phyloP scores from a whole-genome alignment of 2,888 invertebrate genomes.

The Drosophila yooni region DNA sequence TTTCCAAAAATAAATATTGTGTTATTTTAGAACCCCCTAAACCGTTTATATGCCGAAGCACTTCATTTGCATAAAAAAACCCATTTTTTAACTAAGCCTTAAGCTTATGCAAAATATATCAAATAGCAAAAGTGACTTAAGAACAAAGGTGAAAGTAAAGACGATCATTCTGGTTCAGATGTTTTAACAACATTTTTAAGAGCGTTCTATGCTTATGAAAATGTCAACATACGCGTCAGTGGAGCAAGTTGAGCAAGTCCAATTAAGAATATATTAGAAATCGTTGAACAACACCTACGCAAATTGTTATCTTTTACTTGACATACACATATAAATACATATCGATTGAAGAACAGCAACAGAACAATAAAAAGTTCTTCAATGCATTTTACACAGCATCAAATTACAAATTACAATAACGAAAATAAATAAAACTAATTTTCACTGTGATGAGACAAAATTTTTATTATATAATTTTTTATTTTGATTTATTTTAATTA shows the following conservation, averaged over 20 bases:
- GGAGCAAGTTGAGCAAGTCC: too few relatives aligned
- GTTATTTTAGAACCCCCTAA: neutral
- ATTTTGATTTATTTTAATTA: neutral
- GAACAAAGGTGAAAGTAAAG: neutral
- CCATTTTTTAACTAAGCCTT: neutral
- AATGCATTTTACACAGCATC: neutral
- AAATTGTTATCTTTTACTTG: neutral
- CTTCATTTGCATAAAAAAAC: neutral
- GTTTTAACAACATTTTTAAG: neutral
- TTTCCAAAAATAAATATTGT: neutral
- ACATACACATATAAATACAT: neutral
- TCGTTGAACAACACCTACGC: neutral
- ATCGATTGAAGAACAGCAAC: neutral
- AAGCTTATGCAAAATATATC: neutral
- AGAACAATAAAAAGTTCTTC: neutral
- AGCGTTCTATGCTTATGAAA: neutral
- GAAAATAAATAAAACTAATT: neutral
- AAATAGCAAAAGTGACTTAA: neutral
- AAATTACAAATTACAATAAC: neutral
- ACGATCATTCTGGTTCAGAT: neutral
- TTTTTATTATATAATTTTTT: too few relatives aligned
- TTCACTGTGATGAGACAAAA: neutral
- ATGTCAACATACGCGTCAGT: neutral
- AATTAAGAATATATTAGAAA: conserved; percentile 1
- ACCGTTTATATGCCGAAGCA: neutral